These are phyloP conservation scores for Macrobrachium nipponense DNA, from an alignment of 1,140 invertebrate genomes.

Conservation along the genomic window DNA sequence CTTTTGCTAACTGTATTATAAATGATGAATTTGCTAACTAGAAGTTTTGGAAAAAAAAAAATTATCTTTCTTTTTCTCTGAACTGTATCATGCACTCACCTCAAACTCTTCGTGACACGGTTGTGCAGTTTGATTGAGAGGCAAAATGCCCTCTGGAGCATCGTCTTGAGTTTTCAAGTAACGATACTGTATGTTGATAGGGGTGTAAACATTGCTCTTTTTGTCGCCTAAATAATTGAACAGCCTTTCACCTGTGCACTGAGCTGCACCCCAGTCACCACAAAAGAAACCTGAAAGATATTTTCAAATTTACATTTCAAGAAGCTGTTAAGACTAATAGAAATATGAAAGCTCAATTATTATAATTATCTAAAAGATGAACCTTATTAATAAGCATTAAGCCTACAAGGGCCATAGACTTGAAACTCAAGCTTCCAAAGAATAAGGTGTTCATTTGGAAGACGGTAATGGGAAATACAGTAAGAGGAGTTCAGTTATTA, in stretches of 20 bases:
- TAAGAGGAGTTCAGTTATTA: too few species aligned
- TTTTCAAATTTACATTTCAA: background rate
- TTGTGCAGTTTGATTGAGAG: slow-evolving; percentile 58
- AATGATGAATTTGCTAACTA: too few species aligned
- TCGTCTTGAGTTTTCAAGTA: slow-evolving; percentile 47
- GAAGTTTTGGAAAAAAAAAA: too few species aligned
- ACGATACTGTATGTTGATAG: slow-evolving; percentile 61
- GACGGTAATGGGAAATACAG: too few species aligned
- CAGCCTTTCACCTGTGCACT: slow-evolving; percentile 57
- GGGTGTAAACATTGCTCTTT: slow-evolving; percentile 53
- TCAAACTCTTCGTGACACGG: slow-evolving; percentile 46
- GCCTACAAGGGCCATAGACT: too few species aligned
- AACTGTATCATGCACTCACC: slow-evolving; percentile 16
- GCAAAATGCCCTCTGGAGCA: slow-evolving; percentile 41
- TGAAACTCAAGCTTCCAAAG: too few species aligned
- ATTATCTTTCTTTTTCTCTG: too few species aligned
- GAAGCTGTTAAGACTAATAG: background rate
- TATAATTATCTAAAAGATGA: too few species aligned
- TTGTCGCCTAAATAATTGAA: slow-evolving; percentile 60
- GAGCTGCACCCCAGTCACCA: slow-evolving; percentile 59
- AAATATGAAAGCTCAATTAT: background rate
- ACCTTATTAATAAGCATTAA: too few species aligned
- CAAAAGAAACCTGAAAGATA: slow-evolving; percentile 58
- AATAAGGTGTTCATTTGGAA: too few species aligned
- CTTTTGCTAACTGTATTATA: too few species aligned